Conservation (phyloP, 2,797 vertebrate species). For the Protosalanx chinensis region DNA sequence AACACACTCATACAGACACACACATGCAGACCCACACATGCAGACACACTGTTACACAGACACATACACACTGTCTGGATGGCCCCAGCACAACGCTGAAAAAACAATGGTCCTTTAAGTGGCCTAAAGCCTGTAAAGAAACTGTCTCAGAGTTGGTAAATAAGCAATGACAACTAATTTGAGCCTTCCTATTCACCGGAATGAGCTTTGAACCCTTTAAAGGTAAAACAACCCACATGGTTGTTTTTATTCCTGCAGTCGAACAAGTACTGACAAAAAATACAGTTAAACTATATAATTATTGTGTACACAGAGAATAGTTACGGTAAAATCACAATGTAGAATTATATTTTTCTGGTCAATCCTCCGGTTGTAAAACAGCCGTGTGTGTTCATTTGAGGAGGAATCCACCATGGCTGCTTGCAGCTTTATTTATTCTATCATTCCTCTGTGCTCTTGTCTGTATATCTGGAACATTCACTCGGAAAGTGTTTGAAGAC, state of each 20-base stretch:
- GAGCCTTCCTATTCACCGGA: constrained; percentile 42
- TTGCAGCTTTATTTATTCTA: too few species aligned
- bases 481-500: constrained; percentile 49
- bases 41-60: neutral
- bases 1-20: neutral
- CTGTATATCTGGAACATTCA: constrained; percentile 24
- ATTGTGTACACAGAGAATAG: too few species aligned
- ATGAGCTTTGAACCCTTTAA: constrained; percentile 31
- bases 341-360: too few species aligned
- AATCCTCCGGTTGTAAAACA: too few species aligned
- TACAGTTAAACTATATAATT: too few species aligned
- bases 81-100: constrained; percentile 8
- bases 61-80: neutral
- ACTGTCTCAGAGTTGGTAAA: constrained; percentile 41
- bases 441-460: neutral
- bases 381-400: too few species aligned
- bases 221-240: neutral
- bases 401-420: neutral
- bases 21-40: constrained; percentile 11
- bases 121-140: constrained; percentile 54
- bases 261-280: too few species aligned
- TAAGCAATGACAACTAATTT: constrained; percentile 59
- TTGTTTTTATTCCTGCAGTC: neutral
- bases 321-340: too few species aligned
- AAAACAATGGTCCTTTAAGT: constrained; percentile 48